Conservation (phyloP, 1,140 invertebrate genomes). For the Ceratosolen solmsi region DNA sequence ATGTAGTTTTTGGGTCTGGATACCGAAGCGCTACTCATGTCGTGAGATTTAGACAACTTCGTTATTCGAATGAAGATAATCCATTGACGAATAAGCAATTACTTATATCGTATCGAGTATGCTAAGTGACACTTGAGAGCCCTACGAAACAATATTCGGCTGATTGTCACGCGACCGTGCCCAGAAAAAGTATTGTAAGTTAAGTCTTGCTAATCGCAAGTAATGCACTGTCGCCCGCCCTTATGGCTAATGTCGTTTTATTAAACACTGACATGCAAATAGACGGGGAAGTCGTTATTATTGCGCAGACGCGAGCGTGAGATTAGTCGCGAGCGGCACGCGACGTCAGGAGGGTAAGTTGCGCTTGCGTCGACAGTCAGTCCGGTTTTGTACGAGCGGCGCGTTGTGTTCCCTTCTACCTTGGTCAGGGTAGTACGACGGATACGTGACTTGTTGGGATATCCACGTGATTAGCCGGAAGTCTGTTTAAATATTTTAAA, state of each 20-base stretch:
- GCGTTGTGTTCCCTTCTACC: not conserved
- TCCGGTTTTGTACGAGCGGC: conserved; percentile 7
- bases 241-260: not conserved
- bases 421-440: not conserved
- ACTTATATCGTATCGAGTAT: too few species aligned
- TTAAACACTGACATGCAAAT: too few species aligned
- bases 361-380: conserved; percentile 19
- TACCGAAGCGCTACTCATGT: too few species aligned
- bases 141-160: too few species aligned
- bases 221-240: not conserved
- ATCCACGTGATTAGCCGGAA: not conserved
- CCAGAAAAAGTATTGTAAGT: too few species aligned
- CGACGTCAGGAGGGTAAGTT: not conserved
- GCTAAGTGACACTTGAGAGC: too few species aligned
- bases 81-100: too few species aligned
- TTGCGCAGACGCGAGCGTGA: not conserved
- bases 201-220: too few species aligned
- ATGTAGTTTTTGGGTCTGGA: too few species aligned
- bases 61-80: too few species aligned
- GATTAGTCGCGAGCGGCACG: not conserved
- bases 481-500: not conserved
- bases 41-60: too few species aligned
- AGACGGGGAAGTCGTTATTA: not conserved
- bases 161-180: too few species aligned
- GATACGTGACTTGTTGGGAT: not conserved